phyloP scores from a whole-genome alignment of 2,888 invertebrate genomes.

The Harpalus rufipes region DNA sequence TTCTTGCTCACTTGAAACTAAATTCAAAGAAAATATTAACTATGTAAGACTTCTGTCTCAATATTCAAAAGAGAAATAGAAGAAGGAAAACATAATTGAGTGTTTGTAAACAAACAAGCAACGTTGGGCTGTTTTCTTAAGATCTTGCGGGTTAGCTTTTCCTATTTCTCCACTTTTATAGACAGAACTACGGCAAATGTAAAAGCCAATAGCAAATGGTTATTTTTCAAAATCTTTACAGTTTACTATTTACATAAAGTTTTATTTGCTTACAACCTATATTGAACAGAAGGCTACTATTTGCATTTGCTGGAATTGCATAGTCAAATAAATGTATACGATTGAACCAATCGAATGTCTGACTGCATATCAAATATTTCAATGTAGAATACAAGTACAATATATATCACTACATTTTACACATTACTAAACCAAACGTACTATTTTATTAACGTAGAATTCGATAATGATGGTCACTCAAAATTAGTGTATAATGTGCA shows the following conservation, averaged over 20 bases:
- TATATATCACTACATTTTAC: too few relatives aligned
- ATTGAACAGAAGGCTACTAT: background rate
- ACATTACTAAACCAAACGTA: too few relatives aligned
- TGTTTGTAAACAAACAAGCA: constrained; percentile 12
- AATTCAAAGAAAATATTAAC: constrained; percentile 43
- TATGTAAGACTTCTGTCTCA: background rate
- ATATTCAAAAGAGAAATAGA: constrained; percentile 23
- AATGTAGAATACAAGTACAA: too few relatives aligned
- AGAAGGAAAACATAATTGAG: constrained; percentile 33
- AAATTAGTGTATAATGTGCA: too few relatives aligned
- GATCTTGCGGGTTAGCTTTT: constrained; percentile 1
- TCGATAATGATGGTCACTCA: too few relatives aligned
- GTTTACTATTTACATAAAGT: background rate
- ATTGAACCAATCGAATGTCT: background rate
- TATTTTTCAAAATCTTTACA: constrained; percentile 1
- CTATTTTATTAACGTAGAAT: too few relatives aligned
- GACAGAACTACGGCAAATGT: background rate
- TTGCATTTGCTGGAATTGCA: background rate
- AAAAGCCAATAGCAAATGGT: constrained; percentile 5
- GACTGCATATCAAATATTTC: too few relatives aligned
- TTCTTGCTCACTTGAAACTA: constrained; percentile 16
- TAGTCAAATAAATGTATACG: background rate
- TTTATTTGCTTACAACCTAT: background rate
- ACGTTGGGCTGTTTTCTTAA: constrained; percentile 4
- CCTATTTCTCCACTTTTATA: background rate